Base-by-base conservation (phyloP, 2,888 invertebrate species). In the Hecatera dysodea region DNA sequence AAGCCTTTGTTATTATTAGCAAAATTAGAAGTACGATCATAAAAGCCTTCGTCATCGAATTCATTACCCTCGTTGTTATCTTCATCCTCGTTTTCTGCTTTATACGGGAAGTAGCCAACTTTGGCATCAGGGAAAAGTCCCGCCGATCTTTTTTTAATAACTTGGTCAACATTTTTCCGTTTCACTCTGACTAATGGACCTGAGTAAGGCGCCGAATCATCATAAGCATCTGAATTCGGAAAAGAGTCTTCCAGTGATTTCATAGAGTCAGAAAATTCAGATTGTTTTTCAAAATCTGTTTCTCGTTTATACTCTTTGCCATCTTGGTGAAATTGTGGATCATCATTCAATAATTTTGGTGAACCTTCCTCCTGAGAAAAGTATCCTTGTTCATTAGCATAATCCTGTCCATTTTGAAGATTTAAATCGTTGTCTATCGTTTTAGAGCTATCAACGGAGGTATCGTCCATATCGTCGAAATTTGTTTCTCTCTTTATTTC, bases 51-150 rank as follows among this genome's bases (percentile, higher is more conserved):
- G 75, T 96, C 94, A 60, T 96, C 94, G 82, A 95, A 96, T 86
- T 96, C 96, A 82, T 92, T 95, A 11, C 94, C 94, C 88, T 96
- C 96, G 44, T 95, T 94, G 70, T 92, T 95, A 61, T 94, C 95
- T 76, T 93, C 95, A 48, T 95, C 94, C 56, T 94, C 94, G 73
- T 91, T 93, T 83, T 94, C 94, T 46, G 92, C 89, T 81, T 88
- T 90, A 63, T 92, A 91, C 1, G 94, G 93, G 64, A 92, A 88
- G 81, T 88, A 95, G 33, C 93, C 93, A 22, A 93, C 90, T 84
- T 94, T 95, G 12, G 89, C 83, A 70, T 95, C 93, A 7, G 93
- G 89, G 33, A 93, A 78, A 50, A 92, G 56, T 24, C 84, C 91
- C 46, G 92, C 91, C 44, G 92, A 90, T 82, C 92, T 89, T 85